Evolutionary conservation across 2,888 invertebrate genomes (phyloP).

Genomic region (Cephonodes hylas): DNA sequence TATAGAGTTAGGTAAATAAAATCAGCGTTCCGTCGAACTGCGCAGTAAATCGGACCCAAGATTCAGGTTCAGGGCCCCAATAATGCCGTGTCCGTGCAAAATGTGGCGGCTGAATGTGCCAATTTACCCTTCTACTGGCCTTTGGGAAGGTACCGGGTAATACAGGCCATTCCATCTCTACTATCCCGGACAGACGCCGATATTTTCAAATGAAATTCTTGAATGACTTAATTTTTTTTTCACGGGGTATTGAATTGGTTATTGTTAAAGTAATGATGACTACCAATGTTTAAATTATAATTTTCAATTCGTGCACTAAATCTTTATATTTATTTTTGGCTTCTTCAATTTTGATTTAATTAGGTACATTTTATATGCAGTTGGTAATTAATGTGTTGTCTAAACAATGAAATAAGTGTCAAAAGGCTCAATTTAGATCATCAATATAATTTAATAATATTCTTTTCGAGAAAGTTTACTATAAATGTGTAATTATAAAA

Average conservation of each 20-base stretch:
- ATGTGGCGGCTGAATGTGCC: slow-evolving; percentile 56
- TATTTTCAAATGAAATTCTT: slow-evolving; percentile 58
- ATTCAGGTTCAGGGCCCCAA: slow-evolving; percentile 50
- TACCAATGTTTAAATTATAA: too few relatives aligned
- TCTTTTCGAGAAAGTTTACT: too few relatives aligned
- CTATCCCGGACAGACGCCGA: slow-evolving; percentile 45
- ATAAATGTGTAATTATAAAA: too few relatives aligned
- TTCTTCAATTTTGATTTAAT: too few relatives aligned
- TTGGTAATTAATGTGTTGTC: too few relatives aligned
- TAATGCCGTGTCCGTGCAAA: slow-evolving; percentile 55
- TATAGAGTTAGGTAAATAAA: slow-evolving; percentile 20
- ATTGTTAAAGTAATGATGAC: background rate
- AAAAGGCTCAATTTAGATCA: too few relatives aligned
- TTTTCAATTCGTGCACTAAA: too few relatives aligned
- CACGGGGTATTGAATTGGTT: too few relatives aligned
- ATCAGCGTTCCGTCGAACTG: slow-evolving; percentile 37
- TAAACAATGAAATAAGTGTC: too few relatives aligned
- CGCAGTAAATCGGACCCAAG: slow-evolving; percentile 43
- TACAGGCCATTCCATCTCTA: slow-evolving; percentile 55
- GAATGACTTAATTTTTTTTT: slow-evolving; percentile 32
- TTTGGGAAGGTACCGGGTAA: slow-evolving; percentile 37
- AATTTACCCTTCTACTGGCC: slow-evolving; percentile 53
- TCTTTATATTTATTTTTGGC: too few relatives aligned
- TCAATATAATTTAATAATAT: too few relatives aligned
- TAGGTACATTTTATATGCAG: too few relatives aligned